Conservation (phyloP, 2,113 vertebrate species). For the Litocranius walleri region DNA sequence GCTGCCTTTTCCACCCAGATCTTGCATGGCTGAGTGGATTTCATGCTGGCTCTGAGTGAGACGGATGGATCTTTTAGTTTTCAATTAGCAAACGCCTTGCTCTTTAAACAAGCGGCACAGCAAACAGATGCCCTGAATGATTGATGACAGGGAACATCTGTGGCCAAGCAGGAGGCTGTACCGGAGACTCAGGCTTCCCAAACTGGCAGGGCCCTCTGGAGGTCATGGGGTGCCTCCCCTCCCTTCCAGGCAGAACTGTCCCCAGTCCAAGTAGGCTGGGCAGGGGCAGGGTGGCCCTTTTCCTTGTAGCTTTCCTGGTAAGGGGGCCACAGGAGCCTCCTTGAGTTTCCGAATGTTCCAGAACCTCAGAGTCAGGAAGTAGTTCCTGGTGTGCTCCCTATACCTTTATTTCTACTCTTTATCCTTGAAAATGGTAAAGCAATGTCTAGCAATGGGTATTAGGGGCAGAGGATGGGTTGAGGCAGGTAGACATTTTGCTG, state of each 20-base stretch:
- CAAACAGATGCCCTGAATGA: conserved; percentile 52
- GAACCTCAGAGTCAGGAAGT: not conserved
- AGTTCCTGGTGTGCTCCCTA: not conserved
- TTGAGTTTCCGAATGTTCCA: not conserved
- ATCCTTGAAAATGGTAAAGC: not conserved
- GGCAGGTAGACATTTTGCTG: not conserved
- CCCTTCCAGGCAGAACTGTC: not conserved
- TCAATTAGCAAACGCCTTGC: conserved; percentile 64
- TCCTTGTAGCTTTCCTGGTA: not conserved
- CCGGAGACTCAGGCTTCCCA: not conserved
- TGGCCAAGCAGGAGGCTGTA: not conserved
- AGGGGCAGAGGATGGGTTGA: not conserved
- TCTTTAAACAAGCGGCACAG: conserved; percentile 57
- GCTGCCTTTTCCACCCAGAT: not conserved
- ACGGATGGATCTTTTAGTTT: conserved; percentile 64
- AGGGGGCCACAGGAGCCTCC: not conserved
- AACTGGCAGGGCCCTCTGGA: conserved; percentile 20
- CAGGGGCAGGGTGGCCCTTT: not conserved
- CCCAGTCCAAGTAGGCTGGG: not conserved
- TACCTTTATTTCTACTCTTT: not conserved
- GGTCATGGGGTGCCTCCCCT: not conserved
- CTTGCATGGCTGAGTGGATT: conserved; percentile 42
- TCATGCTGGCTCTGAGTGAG: conserved; percentile 56
- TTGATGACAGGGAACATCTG: conserved; percentile 50
- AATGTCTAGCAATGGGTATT: not conserved